These are phyloP conservation scores for Macrostomum lignano DNA, from an alignment of 1,140 invertebrate species.

Conservation along the genomic window DNA sequence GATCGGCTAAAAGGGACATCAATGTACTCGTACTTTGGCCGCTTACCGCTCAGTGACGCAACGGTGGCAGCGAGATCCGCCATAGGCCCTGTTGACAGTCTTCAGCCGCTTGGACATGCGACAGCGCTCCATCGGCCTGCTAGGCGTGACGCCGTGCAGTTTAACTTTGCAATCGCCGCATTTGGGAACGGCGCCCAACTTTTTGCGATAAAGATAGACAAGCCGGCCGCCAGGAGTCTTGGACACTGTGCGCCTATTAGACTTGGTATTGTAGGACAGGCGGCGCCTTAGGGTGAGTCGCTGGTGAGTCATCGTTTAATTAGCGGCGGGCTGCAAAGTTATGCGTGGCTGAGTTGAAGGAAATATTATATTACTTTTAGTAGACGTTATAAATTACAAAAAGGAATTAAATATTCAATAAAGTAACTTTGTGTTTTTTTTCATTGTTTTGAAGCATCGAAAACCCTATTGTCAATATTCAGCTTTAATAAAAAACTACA, in stretches of 20 bases:
- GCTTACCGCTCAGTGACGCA: conserved; percentile 63
- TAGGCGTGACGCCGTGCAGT: conserved; percentile 58
- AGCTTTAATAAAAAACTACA: too few species aligned
- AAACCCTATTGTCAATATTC: too few species aligned
- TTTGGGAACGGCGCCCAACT: conserved; percentile 66
- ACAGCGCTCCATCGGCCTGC: conserved; percentile 59
- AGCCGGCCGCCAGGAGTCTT: conserved; percentile 65
- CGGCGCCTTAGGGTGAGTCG: conserved; percentile 70
- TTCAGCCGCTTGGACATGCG: conserved; percentile 65
- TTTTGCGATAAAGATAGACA: conserved; percentile 87
- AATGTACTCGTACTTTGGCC: too few species aligned
- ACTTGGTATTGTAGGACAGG: conserved; percentile 83
- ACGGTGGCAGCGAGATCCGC: conserved; percentile 75
- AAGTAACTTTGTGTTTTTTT: too few species aligned
- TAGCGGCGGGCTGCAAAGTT: too few species aligned
- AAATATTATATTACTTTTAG: too few species aligned
- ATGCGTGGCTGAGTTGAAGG: too few species aligned
- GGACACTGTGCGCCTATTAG: conserved; percentile 59
- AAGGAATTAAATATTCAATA: too few species aligned
- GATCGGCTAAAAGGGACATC: too few species aligned
- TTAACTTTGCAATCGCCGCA: conserved; percentile 78
- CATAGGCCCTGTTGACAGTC: conserved; percentile 75
- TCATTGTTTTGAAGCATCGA: too few species aligned
- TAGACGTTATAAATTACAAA: too few species aligned
- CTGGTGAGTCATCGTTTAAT: too few species aligned